Evolutionary conservation across 2,113 vertebrate species (phyloP).

Genomic region (Merops nubicus): DNA sequence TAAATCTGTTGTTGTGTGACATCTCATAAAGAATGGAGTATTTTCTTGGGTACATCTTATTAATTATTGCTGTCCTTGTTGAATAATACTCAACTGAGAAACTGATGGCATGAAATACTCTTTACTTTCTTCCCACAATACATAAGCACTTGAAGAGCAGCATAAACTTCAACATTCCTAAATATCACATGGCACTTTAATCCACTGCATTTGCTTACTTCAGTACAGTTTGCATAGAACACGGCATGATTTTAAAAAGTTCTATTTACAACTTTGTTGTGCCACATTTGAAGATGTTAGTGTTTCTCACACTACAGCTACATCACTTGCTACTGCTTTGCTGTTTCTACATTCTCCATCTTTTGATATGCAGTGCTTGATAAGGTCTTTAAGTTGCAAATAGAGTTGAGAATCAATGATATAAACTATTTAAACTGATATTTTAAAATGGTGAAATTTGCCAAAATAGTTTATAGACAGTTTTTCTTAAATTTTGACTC

Average conservation of each 20-base stretch:
- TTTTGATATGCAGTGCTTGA: neutral
- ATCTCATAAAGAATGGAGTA: neutral
- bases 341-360: neutral
- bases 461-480: neutral
- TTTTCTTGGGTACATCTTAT: neutral
- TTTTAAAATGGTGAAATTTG: neutral
- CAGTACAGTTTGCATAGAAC: neutral
- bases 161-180: neutral
- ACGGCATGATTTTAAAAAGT: neutral
- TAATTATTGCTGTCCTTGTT: slow-evolving; percentile 3
- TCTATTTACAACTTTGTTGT: neutral
- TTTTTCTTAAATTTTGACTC: neutral
- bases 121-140: neutral
- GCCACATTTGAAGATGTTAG: neutral
- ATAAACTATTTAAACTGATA: neutral
- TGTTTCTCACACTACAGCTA: neutral
- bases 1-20: slow-evolving; percentile 9
- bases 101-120: neutral
- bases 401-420: neutral
- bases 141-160: neutral
- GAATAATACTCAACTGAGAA: neutral
- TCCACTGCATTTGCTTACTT: neutral
- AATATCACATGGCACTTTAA: neutral
- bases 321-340: neutral
- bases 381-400: neutral